These are phyloP conservation scores for Melinaea menophilus DNA, from an alignment of 2,888 invertebrate species.

Conservation along the genomic window DNA sequence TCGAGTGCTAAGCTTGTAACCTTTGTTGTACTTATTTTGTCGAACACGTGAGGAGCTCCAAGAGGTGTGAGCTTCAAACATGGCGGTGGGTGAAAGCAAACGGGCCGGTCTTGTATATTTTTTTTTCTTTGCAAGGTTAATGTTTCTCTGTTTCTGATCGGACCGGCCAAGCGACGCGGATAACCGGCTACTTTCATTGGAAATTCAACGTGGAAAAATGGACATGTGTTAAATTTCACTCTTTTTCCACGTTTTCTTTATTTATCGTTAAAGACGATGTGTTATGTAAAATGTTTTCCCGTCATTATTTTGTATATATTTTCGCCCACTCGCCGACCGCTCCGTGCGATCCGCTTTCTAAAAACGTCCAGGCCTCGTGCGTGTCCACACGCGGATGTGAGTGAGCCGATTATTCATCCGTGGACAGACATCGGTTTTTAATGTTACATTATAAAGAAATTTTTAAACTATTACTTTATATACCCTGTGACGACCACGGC, in stretches of 20 bases:
- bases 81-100: conserved; percentile 67
- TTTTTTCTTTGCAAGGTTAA: conserved; percentile 66
- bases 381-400: conserved; percentile 68
- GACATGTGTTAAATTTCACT: conserved; percentile 47
- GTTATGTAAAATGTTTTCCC: conserved; percentile 41
- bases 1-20: not conserved
- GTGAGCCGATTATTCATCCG: conserved; percentile 33
- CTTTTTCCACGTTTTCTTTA: conserved; percentile 40
- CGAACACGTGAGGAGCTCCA: conserved; percentile 26
- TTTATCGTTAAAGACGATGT: conserved; percentile 17
- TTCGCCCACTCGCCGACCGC: conserved; percentile 54
- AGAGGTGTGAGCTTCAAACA: conserved; percentile 42
- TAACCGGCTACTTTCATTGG: conserved; percentile 62
- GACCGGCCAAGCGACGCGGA: conserved; percentile 54
- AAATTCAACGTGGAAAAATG: conserved; percentile 63
- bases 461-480: not conserved
- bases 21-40: not conserved
- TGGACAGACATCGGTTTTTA: conserved; percentile 26
- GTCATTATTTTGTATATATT: conserved; percentile 50
- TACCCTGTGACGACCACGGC: not conserved
- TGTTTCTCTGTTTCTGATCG: conserved; percentile 70
- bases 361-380: conserved; percentile 49
- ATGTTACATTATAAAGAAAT: conserved; percentile 19
- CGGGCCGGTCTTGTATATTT: conserved; percentile 54
- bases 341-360: conserved; percentile 70